Evolutionary conservation across 1,140 invertebrate genomes (phyloP), one percentile per base, ranked within the genome.

Genomic region (Mylabris phalerata): DNA sequence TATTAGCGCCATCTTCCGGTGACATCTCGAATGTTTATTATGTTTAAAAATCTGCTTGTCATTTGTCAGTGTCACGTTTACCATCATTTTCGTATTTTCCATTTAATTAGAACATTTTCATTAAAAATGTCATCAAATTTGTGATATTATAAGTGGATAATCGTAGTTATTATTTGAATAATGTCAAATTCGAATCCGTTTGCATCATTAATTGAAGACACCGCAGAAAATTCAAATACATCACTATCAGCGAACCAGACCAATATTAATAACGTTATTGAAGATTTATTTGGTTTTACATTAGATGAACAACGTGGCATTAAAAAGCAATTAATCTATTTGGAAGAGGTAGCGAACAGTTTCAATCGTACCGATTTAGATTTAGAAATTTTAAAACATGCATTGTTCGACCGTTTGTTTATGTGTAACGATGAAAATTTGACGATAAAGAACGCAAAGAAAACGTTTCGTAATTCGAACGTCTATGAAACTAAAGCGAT

Each of bases 391-490:
- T 70, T 92, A 9, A 87, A 89, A 51, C 82, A 90, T 71, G 88
- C 84, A 1, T 69, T 93, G 7, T 92, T 92, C 75, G 90, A 93
- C 70, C 79, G 90, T 61, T 68, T 93, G 9, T 77, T 93, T 64
- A 71, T 91, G 25, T 71, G 73, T 27, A 79, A 89, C 55, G 78
- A 56, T 42, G 61, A 62, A 9, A 59, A 61, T 55, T 42, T 13
- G 40, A 60, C 50, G 11, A 58, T 57, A 25, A 58, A 50, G 38
- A 26, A 51, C 38, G 39, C 44, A 24, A 61, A 58, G 27, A 38
- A 46, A 11, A 55, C 39, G 10, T 59, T 58, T 40, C 10, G 49
- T 1, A 64, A 65, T 32, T 26, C 45, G 11, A 61, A 66, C 57
- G 57, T 57, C 0, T 54, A 59, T 11, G 66, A 78, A 55, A 46